Base-by-base conservation (phyloP, 2,113 vertebrate genomes). In the Dicrurus megarhynchus region DNA sequence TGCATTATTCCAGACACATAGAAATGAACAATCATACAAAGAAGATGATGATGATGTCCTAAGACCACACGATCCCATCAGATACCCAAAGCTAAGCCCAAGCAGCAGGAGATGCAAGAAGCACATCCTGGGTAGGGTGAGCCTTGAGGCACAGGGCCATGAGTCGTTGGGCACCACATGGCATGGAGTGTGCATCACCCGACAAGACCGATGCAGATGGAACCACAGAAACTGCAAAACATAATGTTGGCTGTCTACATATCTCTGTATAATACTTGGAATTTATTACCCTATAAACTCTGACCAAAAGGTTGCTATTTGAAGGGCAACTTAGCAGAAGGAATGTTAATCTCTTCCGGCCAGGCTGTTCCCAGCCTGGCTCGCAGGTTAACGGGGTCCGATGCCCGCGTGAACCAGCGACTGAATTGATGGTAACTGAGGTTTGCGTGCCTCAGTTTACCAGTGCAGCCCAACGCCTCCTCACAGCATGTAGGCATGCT, bases 211-310 rank as follows among this genome's bases (percentile, higher is more conserved):
- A 42, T 35, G 83, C n/a, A 39, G 47, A 47, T 16, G 42, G 41
- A 89, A 55, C 76, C 23, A 30, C 10, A 6, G 65, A 75, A 92
- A 93, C 49, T 76, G 44, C 17, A 70, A 88, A 77, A 13, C 47
- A 37, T 10, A 49, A n/a, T 32, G 42, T 9, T 90, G 35, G 13
- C 21, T 74, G 35, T 33, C 42, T 67, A 13, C 56, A 1, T 81
- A 56, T 9, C 73, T 90, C 60, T 91, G 39, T 81, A 67, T 7
- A 88, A 61, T 10, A 4, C 52, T 60, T 78, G 89, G 94, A 81
- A 84, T 97, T 96, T 96, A 93, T 95, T 92, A 81, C 89, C 52
- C 91, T 70, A 92, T 95, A 90, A 93, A 96, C 60, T 60, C 64
- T 59, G 91, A 86, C 12, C 64, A 70, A 95, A 90, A 92, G 80